Evolutionary conservation across 2,797 vertebrate species (phyloP).

Genomic region (Choloepus didactylus): DNA sequence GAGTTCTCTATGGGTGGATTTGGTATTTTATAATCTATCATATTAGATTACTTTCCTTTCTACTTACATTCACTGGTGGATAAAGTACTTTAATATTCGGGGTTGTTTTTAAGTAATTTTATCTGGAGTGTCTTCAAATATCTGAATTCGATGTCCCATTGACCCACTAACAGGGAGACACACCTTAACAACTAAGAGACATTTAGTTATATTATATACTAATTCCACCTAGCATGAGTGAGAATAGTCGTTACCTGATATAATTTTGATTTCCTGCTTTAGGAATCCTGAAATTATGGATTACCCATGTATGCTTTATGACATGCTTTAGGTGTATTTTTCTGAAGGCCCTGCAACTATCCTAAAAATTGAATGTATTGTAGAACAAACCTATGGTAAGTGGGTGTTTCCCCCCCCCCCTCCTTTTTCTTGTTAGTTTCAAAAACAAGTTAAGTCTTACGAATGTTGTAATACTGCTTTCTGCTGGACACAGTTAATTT

Average conservation of each 20-base stretch:
- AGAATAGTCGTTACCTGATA: conserved; percentile 29
- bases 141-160: conserved; percentile 29
- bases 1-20: neutral
- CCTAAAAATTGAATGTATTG: conserved; percentile 47
- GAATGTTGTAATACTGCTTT: conserved; percentile 81
- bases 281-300: conserved; percentile 70
- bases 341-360: conserved; percentile 40
- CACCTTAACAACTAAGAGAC: neutral
- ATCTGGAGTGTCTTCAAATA: conserved; percentile 10
- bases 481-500: conserved; percentile 80
- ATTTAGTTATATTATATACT: neutral
- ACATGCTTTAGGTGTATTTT: conserved; percentile 57
- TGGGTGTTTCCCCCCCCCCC: neutral
- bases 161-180: neutral
- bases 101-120: neutral
- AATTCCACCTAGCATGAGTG: neutral
- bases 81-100: conserved; percentile 48
- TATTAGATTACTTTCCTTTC: conserved; percentile 32
- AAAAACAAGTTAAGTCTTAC: conserved; percentile 55
- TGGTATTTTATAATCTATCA: neutral
- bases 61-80: conserved; percentile 18
- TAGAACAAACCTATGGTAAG: conserved; percentile 78
- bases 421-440: conserved; percentile 64
- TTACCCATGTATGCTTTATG: conserved; percentile 51
- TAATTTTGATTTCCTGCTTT: conserved; percentile 73